These are phyloP conservation scores for Agapetus fuscipes DNA, from an alignment of 2,888 invertebrate species.

Conservation along the genomic window DNA sequence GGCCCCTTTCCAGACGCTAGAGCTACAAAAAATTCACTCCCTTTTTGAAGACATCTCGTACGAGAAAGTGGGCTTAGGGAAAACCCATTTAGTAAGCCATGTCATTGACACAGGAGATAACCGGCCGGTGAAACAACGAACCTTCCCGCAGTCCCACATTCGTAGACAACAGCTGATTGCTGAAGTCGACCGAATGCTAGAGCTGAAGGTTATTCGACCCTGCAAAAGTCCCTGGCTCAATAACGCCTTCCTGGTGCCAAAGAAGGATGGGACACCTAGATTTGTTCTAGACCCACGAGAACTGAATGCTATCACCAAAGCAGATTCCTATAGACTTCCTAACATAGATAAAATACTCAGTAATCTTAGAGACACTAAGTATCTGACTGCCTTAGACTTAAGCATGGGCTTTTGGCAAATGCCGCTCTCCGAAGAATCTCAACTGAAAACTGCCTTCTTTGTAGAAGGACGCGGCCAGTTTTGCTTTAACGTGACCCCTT, in stretches of 20 bases:
- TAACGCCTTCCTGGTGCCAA: too few species aligned
- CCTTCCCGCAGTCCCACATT: conserved; percentile 23
- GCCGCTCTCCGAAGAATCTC: conserved; percentile 2
- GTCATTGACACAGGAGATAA: conserved; percentile 4
- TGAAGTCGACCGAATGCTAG: conserved; percentile 21
- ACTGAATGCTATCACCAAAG: conserved; percentile 13
- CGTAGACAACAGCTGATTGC: conserved; percentile 21
- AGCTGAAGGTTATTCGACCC: conserved; percentile 21
- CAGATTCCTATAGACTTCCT: conserved; percentile 7
- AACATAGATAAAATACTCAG: conserved; percentile 6
- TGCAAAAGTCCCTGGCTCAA: too few species aligned
- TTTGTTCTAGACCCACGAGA: conserved; percentile 23
- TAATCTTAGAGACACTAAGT: too few species aligned
- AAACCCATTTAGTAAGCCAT: neutral
- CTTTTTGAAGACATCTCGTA: too few species aligned
- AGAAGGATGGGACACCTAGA: conserved; percentile 20
- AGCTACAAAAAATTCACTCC: neutral
- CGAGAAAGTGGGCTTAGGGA: conserved; percentile 2
- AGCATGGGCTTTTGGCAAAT: too few species aligned
- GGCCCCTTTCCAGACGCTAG: neutral
- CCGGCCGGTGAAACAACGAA: conserved; percentile 17
- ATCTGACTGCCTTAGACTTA: too few species aligned
- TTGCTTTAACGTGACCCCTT: conserved; percentile 4
- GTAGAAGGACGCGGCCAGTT: too few species aligned
- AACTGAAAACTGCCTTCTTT: too few species aligned